phyloP scores from a whole-genome alignment of 1,140 invertebrate species.

The Cydia splendana region DNA sequence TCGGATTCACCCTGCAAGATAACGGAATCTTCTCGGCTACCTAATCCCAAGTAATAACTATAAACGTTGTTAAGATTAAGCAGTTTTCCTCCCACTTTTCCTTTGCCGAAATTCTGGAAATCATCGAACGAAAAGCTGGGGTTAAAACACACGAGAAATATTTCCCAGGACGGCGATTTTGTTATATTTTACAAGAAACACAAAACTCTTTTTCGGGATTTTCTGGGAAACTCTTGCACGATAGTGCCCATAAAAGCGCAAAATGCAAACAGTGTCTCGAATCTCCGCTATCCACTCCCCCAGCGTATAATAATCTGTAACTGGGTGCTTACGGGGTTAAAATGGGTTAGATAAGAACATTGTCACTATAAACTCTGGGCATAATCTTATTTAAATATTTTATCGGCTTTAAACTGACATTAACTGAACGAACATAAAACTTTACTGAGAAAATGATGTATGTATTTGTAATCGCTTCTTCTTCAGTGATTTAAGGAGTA shows the following conservation, averaged over 20 bases:
- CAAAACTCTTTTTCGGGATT: background rate
- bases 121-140: no score
- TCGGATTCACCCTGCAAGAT: no score
- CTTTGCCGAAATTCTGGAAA: no score
- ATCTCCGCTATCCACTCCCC: background rate
- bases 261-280: conserved; percentile 2
- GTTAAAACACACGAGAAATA: no score
- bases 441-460: background rate
- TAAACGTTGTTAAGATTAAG: no score
- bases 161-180: no score
- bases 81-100: no score
- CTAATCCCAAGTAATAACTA: no score
- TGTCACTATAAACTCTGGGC: conserved; percentile 8
- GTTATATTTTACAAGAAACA: background rate
- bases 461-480: no score
- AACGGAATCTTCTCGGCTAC: no score
- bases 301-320: conserved; percentile 22
- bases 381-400: conserved; percentile 30
- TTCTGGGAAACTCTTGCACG: background rate
- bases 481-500: no score
- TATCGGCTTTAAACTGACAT: conserved; percentile 6
- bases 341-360: conserved; percentile 25
- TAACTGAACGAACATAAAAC: background rate
- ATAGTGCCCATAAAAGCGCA: background rate
- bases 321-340: conserved; percentile 22